Base-by-base conservation (phyloP, 2,888 invertebrate genomes). In the Drosophila ustulata region DNA sequence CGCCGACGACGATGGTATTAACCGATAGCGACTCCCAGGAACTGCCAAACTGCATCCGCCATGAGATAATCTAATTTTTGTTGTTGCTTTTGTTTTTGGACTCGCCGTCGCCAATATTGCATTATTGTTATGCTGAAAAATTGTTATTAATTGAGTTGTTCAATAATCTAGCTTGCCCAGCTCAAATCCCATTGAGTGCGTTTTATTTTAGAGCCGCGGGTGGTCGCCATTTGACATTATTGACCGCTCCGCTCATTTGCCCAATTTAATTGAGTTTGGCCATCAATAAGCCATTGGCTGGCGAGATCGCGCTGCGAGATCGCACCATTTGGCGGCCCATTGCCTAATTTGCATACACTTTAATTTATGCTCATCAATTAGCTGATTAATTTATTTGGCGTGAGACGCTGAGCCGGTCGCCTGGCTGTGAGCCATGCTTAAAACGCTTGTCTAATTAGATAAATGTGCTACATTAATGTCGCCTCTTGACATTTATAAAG, bases 81-180 rank as follows among this genome's bases (percentile, higher is more conserved):
- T 23, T 43, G 11, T 9, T 18, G 25, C 3, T 7, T 1, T 4
- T 7, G 25, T 1, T 11, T 8, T 28, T 7, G 13, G 50, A 55
- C 68, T 58, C 3, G 34, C 30, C 30, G 34, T 34, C 34, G 34
- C 34, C 34, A 34, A 9, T 41, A 41, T 18, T 57, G 55, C 59
- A 67, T 62, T 18, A 88, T 89, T 89, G 89, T 91, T 90, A 88
- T 90, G 88, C 89, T 89, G 89, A 90, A 90, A 91, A 90, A 91
- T 91, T 91, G 90, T 91, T 91, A 91, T 91, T 91, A 91, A 91
- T 91, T 91, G 90, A 91, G 91, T 90, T 91, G 91, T 57, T 57
- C 46, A 57, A 47, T 57, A 18, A 18, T 18, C 18, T 18, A 13
- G 56, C 2, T 55, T 45, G 43, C 11, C 5, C 18, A 11, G 13